Evolutionary conservation across 2,113 vertebrate genomes (phyloP).

Genomic region (Oophaga pumilio): DNA sequence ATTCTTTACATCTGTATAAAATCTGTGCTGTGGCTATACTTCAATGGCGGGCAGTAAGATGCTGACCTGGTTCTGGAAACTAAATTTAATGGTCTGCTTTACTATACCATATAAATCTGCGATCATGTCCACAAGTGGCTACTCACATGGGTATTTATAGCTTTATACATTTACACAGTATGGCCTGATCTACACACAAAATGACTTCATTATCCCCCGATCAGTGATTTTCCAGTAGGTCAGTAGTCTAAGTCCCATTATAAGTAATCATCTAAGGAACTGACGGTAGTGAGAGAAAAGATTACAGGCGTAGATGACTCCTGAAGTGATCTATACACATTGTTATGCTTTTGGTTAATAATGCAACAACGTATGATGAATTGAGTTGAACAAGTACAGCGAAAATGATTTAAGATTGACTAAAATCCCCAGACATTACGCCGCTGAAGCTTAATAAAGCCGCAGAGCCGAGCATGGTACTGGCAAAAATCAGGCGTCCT

Average conservation of each 20-base stretch:
- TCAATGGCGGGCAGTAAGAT: too few species aligned
- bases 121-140: neutral
- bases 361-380: slow-evolving; percentile 20
- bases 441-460: neutral
- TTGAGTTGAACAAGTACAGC: slow-evolving; percentile 23
- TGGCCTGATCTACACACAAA: neutral
- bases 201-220: slow-evolving; percentile 7
- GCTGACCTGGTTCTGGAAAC: neutral
- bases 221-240: slow-evolving; percentile 3
- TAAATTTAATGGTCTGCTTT: neutral
- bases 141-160: neutral
- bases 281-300: neutral
- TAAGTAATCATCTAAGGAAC: neutral
- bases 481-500: slow-evolving; percentile 15
- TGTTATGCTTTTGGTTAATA: slow-evolving; percentile 32
- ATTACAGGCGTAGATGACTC: neutral
- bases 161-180: neutral
- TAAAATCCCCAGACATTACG: slow-evolving; percentile 7
- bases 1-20: neutral
- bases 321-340: slow-evolving; percentile 14
- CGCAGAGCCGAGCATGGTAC: neutral
- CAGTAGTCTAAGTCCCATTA: slow-evolving; percentile 7
- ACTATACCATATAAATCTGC: neutral
- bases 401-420: slow-evolving; percentile 30
- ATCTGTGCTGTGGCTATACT: neutral